A percentile compares a stretch with the other conserved stretches of the same genome.
These are phyloP conservation scores for Donacobius atricapilla DNA, from an alignment of 2,113 vertebrate genomes.

Conservation along the genomic window DNA sequence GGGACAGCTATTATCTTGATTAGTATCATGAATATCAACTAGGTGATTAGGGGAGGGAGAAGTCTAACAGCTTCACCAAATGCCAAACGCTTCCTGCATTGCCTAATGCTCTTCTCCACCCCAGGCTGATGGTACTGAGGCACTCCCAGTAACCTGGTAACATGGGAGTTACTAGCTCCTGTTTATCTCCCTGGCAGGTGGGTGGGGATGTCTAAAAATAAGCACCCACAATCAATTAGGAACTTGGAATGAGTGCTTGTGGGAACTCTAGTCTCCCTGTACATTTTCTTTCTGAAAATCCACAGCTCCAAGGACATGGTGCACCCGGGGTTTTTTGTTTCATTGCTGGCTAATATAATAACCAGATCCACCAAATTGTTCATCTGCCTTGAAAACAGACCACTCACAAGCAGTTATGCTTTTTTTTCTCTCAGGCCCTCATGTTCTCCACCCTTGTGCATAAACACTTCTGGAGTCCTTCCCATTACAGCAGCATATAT, in stretches of 20 bases:
- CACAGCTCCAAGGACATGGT: not conserved
- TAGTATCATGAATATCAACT: not conserved
- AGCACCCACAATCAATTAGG: not conserved
- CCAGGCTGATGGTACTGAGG: not conserved
- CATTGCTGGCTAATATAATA: not conserved
- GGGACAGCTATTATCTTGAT: not conserved
- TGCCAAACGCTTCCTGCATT: not conserved
- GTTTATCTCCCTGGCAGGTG: not conserved
- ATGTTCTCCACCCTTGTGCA: not conserved
- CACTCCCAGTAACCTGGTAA: not conserved
- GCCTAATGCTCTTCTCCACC: not conserved
- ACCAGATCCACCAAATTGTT: not conserved
- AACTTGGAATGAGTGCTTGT: not conserved
- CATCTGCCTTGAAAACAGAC: not conserved
- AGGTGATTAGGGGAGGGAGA: not conserved
- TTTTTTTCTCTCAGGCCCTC: not conserved
- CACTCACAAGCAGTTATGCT: not conserved
- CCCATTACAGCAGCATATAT: not conserved
- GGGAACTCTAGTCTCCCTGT: not conserved
- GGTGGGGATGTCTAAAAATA: not conserved
- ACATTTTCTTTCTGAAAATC: not conserved
- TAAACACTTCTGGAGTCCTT: not conserved
- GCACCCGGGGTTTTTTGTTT: fast-evolving
- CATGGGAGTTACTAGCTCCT: not conserved
- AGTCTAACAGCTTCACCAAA: not conserved